Evolutionary conservation across 2,888 invertebrate species (phyloP).

Genomic region (Aporophyla lueneburgensis): DNA sequence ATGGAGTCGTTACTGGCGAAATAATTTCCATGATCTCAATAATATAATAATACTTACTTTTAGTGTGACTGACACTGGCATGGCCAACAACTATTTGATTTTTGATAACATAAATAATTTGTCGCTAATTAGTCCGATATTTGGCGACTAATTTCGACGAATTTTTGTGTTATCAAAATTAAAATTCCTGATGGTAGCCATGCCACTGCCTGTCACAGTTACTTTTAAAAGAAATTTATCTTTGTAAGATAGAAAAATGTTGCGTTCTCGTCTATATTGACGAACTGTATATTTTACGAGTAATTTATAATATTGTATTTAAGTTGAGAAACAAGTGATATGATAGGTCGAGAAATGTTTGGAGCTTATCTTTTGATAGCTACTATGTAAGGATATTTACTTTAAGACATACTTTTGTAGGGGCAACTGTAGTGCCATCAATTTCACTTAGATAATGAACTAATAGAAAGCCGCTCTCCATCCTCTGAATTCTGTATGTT

Average conservation of each 20-base stretch:
- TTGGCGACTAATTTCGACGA: no score
- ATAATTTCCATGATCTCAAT: constrained; percentile 51
- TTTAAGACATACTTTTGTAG: not conserved
- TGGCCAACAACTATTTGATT: no score
- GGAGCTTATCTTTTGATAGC: constrained; percentile 48
- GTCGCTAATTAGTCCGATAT: no score
- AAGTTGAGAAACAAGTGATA: constrained; percentile 39
- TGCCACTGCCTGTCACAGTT: no score
- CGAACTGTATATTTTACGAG: constrained; percentile 34
- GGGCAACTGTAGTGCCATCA: not conserved
- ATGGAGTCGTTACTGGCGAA: not conserved
- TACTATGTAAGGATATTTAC: constrained; percentile 26
- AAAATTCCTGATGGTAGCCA: no score
- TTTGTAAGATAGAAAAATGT: constrained; percentile 31
- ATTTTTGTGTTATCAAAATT: no score
- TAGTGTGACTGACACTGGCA: not conserved
- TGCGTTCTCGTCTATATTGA: constrained; percentile 18
- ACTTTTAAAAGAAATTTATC: constrained; percentile 24
- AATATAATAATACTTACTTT: constrained; percentile 28
- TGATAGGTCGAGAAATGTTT: constrained; percentile 27
- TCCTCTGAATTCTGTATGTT: not conserved
- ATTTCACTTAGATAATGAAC: not conserved
- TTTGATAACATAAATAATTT: no score
- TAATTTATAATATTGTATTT: constrained; percentile 35
- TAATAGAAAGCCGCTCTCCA: not conserved